A percentile compares a stretch with the other conserved stretches of the same genome.
phyloP scores from a whole-genome alignment of 2,888 invertebrate genomes.

The Aphrophora alni region DNA sequence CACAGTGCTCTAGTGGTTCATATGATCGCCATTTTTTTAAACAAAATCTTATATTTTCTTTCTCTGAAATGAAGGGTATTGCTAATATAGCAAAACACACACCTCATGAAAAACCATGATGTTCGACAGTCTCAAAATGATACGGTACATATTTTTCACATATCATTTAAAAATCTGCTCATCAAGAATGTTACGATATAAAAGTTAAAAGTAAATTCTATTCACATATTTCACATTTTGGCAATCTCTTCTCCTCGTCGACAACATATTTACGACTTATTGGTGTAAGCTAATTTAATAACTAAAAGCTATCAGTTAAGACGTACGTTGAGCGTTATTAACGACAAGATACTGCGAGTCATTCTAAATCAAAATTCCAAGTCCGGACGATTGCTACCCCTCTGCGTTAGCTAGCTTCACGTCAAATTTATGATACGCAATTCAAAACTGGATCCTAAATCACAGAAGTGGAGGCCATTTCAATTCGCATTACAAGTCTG shows the following conservation, averaged over 20 bases:
- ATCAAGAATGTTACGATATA: background rate
- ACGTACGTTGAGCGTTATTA: background rate
- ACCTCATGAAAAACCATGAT: no score
- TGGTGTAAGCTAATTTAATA: slow-evolving; percentile 2
- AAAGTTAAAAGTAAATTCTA: no score
- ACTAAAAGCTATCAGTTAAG: background rate
- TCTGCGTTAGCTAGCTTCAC: background rate
- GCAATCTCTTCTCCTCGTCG: no score
- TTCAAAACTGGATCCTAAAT: slow-evolving; percentile 38
- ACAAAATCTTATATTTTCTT: no score
- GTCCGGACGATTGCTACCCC: background rate
- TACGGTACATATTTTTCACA: no score
- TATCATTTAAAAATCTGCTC: no score
- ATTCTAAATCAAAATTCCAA: slow-evolving; percentile 4
- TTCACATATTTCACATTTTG: no score
- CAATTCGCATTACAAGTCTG: slow-evolving; percentile 7
- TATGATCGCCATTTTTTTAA: no score
- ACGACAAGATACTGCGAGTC: background rate
- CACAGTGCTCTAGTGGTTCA: no score
- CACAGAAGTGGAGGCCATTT: slow-evolving; percentile 12
- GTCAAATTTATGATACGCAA: slow-evolving; percentile 51
- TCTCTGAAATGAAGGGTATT: no score
- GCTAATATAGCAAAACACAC: no score
- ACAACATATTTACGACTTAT: background rate
- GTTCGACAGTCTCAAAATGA: no score